Evolutionary conservation across 2,797 vertebrate genomes (phyloP), one percentile per base, ranked within the genome.

Genomic region (Muscicapa striata): DNA sequence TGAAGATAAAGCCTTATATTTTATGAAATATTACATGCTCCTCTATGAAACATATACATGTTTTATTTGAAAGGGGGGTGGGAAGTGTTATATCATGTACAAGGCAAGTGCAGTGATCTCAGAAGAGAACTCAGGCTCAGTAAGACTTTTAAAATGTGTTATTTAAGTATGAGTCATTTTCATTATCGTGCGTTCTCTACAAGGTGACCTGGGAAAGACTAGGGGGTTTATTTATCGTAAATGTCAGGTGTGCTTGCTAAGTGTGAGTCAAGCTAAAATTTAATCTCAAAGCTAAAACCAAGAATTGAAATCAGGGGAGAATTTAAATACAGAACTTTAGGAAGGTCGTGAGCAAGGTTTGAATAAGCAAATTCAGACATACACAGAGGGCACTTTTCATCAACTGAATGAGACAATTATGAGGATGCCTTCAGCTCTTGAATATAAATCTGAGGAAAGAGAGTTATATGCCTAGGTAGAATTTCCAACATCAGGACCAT

Each of bases 291-390:
- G 30, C 14, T 72, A 77, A 93, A 95, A 73, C 34, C 32, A 86
- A 81, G 75, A 96, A 83, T 67, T 80, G 66, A 95, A 94, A 76
- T 84, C 66, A 81, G 27, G 58, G 58, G n/a, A 77, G 68, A 75
- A 84, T 93, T 89, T 90, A 89, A 92, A 61, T 87, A 89, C 84
- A 68, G 57, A 66, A 49, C 49, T 76, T 62, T 14, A 55, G 0
- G 5, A 92, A 90, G 81, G 77, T 84, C 2, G 0, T 84, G 69
- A 13, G 1, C 55, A 84, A 89, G 41, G 46, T 76, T 82, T 95
- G 70, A 94, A 90, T 82, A 90, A 89, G 54, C 58, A 95, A 74
- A 91, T 90, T 92, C 54, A 94, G 46, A 52, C 45, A n/a, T 76
- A 76, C 41, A 74, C 29, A 59, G 51, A 87, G 63, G 43, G 22